These are phyloP conservation scores for Malurus elegans DNA, from an alignment of 2,113 vertebrate genomes.

Conservation along the genomic window DNA sequence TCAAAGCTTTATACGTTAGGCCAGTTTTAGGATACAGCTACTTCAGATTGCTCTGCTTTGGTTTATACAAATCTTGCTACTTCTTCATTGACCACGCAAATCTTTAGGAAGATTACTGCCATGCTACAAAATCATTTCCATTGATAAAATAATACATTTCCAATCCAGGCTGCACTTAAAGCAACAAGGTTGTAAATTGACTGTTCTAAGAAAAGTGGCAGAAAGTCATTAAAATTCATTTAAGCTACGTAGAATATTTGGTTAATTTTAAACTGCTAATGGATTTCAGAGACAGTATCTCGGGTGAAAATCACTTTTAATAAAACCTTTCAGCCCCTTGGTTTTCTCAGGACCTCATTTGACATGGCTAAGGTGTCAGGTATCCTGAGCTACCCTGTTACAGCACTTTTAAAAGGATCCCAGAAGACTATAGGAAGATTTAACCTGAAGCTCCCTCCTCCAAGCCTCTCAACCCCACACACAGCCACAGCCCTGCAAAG, in stretches of 20 bases:
- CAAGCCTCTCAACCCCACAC: neutral
- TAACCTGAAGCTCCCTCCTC: neutral
- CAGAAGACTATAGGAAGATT: neutral
- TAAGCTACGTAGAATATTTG: neutral
- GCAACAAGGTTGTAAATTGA: neutral
- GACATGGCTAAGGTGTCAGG: neutral
- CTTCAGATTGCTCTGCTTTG: neutral
- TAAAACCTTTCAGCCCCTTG: neutral
- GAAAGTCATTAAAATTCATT: neutral
- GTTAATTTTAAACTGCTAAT: neutral
- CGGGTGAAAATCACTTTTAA: neutral
- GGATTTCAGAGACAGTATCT: neutral
- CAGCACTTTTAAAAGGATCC: neutral
- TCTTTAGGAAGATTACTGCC: neutral
- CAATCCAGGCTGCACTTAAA: neutral
- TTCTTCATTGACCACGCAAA: neutral
- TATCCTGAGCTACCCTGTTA: accelerated
- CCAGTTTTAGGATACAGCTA: neutral
- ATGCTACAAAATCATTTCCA: neutral
- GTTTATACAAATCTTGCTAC: neutral
- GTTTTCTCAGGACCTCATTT: neutral
- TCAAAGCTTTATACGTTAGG: neutral
- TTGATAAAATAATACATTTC: neutral
- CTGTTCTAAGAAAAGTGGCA: neutral
- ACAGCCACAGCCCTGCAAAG: neutral